Evolutionary conservation across 2,113 vertebrate genomes (phyloP).

Genomic region (Oriolus oriolus): DNA sequence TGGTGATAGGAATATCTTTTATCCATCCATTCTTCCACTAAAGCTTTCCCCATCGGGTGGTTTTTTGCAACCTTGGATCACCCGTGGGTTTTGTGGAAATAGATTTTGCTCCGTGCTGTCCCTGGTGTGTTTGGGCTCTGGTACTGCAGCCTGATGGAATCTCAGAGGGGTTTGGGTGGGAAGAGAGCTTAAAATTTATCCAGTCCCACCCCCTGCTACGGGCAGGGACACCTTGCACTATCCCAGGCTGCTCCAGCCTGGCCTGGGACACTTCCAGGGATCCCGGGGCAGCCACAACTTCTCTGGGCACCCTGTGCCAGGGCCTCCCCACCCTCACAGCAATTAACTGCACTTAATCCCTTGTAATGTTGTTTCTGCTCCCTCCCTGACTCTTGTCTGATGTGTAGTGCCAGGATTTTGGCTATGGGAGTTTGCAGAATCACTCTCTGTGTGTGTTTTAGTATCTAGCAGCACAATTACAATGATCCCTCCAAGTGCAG

Average conservation of each 20-base stretch:
- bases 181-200: background rate
- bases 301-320: background rate
- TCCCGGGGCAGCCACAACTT: background rate
- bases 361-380: background rate
- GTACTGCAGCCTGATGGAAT: background rate
- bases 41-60: accelerated
- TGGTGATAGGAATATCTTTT: background rate
- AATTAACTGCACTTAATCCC: background rate
- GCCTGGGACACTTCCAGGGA: background rate
- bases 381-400: background rate
- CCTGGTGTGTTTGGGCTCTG: background rate
- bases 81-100: background rate
- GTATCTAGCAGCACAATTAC: background rate
- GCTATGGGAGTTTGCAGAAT: background rate
- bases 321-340: background rate
- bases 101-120: background rate
- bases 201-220: accelerated
- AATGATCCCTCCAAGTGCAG: background rate
- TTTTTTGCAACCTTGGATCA: background rate
- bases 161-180: background rate
- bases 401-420: background rate
- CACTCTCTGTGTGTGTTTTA: background rate
- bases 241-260: background rate
- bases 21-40: background rate
- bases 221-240: background rate